Base-by-base conservation (phyloP, 2,888 invertebrate species). In the Spodoptera picta region DNA sequence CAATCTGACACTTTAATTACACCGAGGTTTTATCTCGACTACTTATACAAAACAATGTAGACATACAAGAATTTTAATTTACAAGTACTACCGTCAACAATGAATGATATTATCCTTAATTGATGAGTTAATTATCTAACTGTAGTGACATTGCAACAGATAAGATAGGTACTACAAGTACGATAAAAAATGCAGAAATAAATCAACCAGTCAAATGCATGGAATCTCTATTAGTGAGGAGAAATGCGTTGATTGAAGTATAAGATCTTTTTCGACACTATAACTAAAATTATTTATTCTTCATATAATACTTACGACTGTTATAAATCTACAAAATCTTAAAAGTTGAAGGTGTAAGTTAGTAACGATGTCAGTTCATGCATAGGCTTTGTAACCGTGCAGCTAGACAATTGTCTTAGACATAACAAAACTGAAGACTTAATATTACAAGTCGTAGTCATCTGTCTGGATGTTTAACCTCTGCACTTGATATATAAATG, bases 101-200 rank as follows among this genome's bases (percentile, higher is more conserved):
- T 65, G 59, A 76, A 60, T 67, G 53, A 63, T 54, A 68, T 59
- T 60, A 63, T 60, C 55, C 19, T 45, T 74, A 71, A 68, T 60
- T 54, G 54, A 63, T 53, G 65, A 69, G 55, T 73, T 55, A 61
- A 64, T 62, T 24, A 42, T 43, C 9, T 7, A 41, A 24, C 43
- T 36, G 41, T 42, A 46, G 14, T 50, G 59, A 45, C 71, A 70
- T 69, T 71, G 70, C 64, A 44, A 60, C 41, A 59, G 49, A 52
- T 43, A 62, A 46, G 46, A 41, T 31, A 46, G 46, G 31, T 31
- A 42, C 31, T 24, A 24, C 11, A 44, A 41, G 31, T 11, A 51
- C 24, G 24, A 27, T 43, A 58, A 53, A 45, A 5, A 14, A 6
- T 5, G 14, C 9, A 50, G 24, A 41, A n/a, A 61, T 11, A 48